Conservation (phyloP, 1,140 invertebrate genomes). For the Drosophila pruinosa region DNA sequence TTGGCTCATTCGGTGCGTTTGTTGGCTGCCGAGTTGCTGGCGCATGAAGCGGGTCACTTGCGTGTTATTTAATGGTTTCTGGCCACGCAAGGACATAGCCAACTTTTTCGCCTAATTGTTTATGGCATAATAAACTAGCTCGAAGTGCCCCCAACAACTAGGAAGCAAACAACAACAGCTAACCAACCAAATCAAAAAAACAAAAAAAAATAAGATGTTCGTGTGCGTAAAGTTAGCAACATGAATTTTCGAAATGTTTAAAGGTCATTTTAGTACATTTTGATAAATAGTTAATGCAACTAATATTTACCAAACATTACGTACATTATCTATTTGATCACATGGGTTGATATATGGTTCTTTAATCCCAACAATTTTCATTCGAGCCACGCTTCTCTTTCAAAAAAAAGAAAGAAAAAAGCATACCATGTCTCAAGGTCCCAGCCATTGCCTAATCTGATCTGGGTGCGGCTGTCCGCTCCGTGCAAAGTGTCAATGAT, state of each 20-base stretch:
- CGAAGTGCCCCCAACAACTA: conserved; percentile 8
- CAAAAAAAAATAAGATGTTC: conserved; percentile 20
- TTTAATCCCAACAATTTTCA: background rate
- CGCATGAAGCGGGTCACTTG: conserved; percentile 25
- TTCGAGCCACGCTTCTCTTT: background rate
- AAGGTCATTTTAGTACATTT: conserved; percentile 14
- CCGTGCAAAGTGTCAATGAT: conserved; percentile 55
- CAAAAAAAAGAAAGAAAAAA: too few relatives aligned
- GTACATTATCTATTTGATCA: background rate
- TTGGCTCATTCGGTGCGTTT: background rate
- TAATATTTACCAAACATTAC: background rate
- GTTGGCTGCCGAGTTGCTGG: background rate
- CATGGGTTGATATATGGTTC: background rate
- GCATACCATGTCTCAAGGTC: conserved; percentile 24
- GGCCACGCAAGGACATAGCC: conserved; percentile 45
- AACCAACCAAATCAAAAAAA: background rate
- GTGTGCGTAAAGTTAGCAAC: conserved; percentile 23
- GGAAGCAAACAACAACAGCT: conserved; percentile 6
- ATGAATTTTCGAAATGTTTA: conserved; percentile 5
- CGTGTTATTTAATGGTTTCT: conserved; percentile 46
- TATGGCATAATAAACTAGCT: conserved; percentile 46
- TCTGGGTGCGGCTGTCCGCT: conserved; percentile 19
- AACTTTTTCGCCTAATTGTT: conserved; percentile 49
- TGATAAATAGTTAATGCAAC: conserved; percentile 5
- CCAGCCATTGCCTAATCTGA: conserved; percentile 3